These are phyloP conservation scores for Varecia variegata DNA, from an alignment of 2,797 vertebrate genomes.

Conservation along the genomic window DNA sequence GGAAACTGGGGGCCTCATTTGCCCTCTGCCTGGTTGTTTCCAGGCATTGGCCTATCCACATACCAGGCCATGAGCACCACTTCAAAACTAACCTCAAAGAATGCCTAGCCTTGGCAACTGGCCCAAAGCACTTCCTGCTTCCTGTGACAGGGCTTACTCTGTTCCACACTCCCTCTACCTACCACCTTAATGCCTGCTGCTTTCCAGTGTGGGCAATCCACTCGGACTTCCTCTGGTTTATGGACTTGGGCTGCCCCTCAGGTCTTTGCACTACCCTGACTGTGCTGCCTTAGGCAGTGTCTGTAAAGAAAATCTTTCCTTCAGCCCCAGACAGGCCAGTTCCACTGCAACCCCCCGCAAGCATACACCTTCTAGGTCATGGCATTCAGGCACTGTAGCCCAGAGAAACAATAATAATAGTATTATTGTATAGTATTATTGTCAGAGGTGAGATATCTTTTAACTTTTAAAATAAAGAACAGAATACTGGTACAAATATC, in stretches of 20 bases:
- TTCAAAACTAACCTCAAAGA: not conserved
- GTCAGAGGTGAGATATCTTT: slow-evolving; percentile 28
- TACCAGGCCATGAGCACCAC: not conserved
- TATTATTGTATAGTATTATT: too few species aligned
- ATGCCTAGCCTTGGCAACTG: not conserved
- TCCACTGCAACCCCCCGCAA: not conserved
- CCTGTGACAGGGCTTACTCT: not conserved
- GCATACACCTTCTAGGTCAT: not conserved
- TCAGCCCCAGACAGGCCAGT: not conserved
- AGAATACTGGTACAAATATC: not conserved
- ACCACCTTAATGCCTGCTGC: not conserved
- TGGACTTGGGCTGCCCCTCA: not conserved
- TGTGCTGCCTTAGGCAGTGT: not conserved
- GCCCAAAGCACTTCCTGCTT: not conserved
- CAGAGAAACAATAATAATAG: slow-evolving; percentile 16
- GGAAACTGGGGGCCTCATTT: not conserved
- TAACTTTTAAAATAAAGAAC: slow-evolving; percentile 28
- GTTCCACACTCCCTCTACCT: not conserved
- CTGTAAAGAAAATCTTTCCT: not conserved
- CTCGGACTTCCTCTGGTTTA: not conserved
- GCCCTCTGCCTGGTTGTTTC: not conserved
- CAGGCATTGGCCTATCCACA: not conserved
- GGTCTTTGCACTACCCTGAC: not conserved
- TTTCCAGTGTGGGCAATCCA: not conserved
- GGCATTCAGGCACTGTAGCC: not conserved